A percentile compares a stretch with the other conserved stretches of the same genome.
Conservation (phyloP, 2,888 invertebrate genomes). For the Spisula solida region DNA sequence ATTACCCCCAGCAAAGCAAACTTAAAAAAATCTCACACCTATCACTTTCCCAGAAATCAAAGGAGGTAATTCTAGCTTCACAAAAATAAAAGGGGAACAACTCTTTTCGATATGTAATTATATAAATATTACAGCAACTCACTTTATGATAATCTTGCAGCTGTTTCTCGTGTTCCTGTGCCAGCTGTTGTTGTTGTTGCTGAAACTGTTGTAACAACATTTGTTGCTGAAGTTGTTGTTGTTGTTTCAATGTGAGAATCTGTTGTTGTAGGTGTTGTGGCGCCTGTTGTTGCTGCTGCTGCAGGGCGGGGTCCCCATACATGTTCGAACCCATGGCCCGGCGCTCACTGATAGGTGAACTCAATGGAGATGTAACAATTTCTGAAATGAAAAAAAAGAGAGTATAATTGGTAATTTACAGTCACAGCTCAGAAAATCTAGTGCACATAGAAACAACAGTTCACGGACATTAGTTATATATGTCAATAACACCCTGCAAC, state of each 20-base stretch:
- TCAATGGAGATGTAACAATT: conserved; percentile 78
- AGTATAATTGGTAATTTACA: no score
- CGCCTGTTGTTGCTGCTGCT: conserved; percentile 83
- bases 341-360: conserved; percentile 77
- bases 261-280: conserved; percentile 85
- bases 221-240: conserved; percentile 85
- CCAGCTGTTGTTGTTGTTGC: conserved; percentile 85
- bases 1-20: no score
- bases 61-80: background rate
- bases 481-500: no score
- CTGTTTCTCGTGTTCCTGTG: conserved; percentile 86
- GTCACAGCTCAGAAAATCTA: no score
- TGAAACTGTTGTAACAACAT: conserved; percentile 85
- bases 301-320: conserved; percentile 60
- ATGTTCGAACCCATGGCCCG: conserved; percentile 59
- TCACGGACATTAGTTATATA: no score
- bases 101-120: background rate
- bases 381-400: conserved; percentile 70
- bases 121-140: background rate
- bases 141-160: conserved; percentile 83
- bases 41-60: background rate
- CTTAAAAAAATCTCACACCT: no score
- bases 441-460: no score
- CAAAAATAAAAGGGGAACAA: background rate
- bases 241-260: conserved; percentile 83